Evolutionary conservation across 1,140 invertebrate species (phyloP).

Genomic region (Lepidotrigona ventralis): DNA sequence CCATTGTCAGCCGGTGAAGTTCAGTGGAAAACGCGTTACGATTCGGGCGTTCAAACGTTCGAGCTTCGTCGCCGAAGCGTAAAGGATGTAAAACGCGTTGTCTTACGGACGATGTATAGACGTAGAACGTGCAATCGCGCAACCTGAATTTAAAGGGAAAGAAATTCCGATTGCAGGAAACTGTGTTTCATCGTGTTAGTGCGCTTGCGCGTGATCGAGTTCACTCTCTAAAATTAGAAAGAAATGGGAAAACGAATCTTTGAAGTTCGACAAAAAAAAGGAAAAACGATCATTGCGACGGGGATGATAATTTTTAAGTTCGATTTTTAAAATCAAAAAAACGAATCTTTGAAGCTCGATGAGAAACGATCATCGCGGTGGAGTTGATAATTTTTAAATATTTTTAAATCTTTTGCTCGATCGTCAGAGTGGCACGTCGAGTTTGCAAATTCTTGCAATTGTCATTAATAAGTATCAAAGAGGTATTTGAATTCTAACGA

Average conservation of each 20-base stretch:
- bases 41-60: conserved; percentile 13
- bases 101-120: conserved; percentile 21
- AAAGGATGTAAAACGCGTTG: conserved; percentile 30
- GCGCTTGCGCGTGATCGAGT: too few relatives aligned
- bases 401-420: too few relatives aligned
- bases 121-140: neutral
- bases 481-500: conserved; percentile 32
- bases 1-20: conserved; percentile 51
- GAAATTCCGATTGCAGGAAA: neutral
- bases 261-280: neutral
- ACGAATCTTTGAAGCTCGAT: neutral
- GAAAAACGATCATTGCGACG: neutral
- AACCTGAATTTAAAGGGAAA: neutral
- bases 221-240: neutral
- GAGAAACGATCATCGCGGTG: neutral
- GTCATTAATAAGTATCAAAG: conserved; percentile 34
- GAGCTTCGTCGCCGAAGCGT: neutral
- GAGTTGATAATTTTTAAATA: neutral
- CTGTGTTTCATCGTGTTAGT: too few relatives aligned
- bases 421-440: neutral
- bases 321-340: neutral
- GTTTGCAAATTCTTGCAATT: neutral
- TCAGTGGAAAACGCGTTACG: conserved; percentile 44
- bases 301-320: neutral
- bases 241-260: neutral